Evolutionary conservation across 1,140 invertebrate genomes (phyloP).

Genomic region (Sinella curviseta): DNA sequence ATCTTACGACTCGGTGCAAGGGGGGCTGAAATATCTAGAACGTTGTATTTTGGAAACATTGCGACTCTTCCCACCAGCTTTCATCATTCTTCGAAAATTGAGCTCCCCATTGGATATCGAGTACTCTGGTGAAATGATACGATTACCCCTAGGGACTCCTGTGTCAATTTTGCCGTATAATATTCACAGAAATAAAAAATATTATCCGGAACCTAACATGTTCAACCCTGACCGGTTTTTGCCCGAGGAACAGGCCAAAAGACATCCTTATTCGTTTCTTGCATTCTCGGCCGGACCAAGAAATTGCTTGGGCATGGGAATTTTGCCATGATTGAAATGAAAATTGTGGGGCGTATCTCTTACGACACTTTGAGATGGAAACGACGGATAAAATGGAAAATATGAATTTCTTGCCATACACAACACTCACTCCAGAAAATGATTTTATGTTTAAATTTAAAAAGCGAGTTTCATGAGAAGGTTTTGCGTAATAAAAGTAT

Average conservation of each 20-base stretch:
- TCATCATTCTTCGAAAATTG: slow-evolving; percentile 58
- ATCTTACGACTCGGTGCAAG: slow-evolving; percentile 47
- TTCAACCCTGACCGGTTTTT: neutral
- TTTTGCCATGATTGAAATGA: slow-evolving; percentile 63
- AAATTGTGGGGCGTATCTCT: slow-evolving; percentile 58
- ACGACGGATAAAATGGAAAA: neutral
- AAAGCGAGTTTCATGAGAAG: too few relatives aligned
- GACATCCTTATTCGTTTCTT: neutral
- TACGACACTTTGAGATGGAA: slow-evolving; percentile 52
- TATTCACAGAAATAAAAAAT: neutral
- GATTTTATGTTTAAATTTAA: neutral
- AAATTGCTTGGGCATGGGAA: neutral
- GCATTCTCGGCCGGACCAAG: neutral
- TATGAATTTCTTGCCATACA: neutral
- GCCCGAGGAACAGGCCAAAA: neutral
- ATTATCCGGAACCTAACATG: neutral
- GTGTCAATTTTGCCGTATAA: neutral
- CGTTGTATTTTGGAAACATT: neutral
- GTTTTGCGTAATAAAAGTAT: too few relatives aligned
- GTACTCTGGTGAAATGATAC: neutral
- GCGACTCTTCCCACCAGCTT: slow-evolving; percentile 51
- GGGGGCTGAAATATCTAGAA: slow-evolving; percentile 60
- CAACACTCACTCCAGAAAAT: neutral
- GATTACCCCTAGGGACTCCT: neutral
- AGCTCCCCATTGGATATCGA: neutral